Conservation (phyloP, 2,797 vertebrate genomes). For the Amphiprion clarkii region DNA sequence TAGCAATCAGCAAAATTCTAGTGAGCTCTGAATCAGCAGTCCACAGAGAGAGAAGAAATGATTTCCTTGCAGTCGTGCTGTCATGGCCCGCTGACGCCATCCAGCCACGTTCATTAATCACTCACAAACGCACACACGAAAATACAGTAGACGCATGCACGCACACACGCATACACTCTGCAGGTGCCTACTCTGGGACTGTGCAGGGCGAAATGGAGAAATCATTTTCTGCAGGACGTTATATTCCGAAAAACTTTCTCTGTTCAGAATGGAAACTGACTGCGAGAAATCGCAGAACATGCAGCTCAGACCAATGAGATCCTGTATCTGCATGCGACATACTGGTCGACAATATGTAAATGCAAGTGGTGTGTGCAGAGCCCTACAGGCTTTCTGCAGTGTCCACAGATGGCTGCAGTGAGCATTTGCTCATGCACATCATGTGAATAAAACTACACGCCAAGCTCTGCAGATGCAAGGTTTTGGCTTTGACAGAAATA, state of each 20-base stretch:
- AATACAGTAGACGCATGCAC: neutral
- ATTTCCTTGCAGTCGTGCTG: constrained; percentile 75
- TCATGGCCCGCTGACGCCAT: constrained; percentile 75
- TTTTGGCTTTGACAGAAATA: neutral
- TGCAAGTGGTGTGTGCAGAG: constrained; percentile 43
- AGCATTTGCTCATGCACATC: constrained; percentile 63
- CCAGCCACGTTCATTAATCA: constrained; percentile 81
- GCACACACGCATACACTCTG: constrained; percentile 1
- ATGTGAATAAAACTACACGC: constrained; percentile 48
- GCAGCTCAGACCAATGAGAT: constrained; percentile 1
- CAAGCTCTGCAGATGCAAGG: constrained; percentile 58
- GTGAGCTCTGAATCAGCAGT: constrained; percentile 77
- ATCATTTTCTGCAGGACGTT: constrained; percentile 24
- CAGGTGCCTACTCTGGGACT: constrained; percentile 11
- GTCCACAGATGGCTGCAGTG: constrained; percentile 74
- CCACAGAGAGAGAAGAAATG: constrained; percentile 56
- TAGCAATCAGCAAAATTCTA: constrained; percentile 73
- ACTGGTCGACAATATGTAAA: constrained; percentile 43
- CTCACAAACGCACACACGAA: constrained; percentile 13
- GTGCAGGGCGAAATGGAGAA: constrained; percentile 3
- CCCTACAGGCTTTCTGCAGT: constrained; percentile 62
- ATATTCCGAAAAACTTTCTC: neutral
- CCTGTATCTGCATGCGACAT: constrained; percentile 34
- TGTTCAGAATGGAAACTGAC: neutral
- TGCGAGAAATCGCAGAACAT: neutral